These are phyloP conservation scores for Mythimna pallens DNA, from an alignment of 2,888 invertebrate genomes.

Conservation along the genomic window DNA sequence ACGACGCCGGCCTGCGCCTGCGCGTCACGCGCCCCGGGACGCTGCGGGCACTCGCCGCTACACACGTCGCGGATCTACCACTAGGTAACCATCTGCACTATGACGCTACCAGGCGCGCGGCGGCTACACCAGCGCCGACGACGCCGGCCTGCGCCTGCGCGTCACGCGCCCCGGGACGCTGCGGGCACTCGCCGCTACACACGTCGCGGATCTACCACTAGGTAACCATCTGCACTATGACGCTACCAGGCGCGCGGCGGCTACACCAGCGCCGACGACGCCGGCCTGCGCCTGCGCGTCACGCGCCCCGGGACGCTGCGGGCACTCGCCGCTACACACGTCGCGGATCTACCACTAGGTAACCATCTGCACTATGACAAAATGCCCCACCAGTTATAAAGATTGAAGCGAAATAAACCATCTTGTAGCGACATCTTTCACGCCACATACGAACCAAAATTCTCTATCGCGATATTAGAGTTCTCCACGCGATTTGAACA, in stretches of 20 bases:
- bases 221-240: slow-evolving; percentile 81
- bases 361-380: background rate
- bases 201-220: no score
- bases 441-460: background rate
- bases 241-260: slow-evolving; percentile 95
- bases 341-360: slow-evolving; percentile 91
- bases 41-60: no score
- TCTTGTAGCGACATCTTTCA: background rate
- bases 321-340: slow-evolving; percentile 89
- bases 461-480: background rate
- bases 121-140: no score
- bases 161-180: no score
- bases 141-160: no score
- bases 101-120: no score
- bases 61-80: no score
- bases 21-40: no score
- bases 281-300: slow-evolving; percentile 94
- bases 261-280: slow-evolving; percentile 96
- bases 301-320: slow-evolving; percentile 93
- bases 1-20: no score
- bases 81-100: no score
- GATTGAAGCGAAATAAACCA: background rate
- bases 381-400: no score
- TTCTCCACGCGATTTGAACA: background rate
- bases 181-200: no score